Base-by-base conservation (phyloP, 2,113 vertebrate species). In the Ursus arctos region DNA sequence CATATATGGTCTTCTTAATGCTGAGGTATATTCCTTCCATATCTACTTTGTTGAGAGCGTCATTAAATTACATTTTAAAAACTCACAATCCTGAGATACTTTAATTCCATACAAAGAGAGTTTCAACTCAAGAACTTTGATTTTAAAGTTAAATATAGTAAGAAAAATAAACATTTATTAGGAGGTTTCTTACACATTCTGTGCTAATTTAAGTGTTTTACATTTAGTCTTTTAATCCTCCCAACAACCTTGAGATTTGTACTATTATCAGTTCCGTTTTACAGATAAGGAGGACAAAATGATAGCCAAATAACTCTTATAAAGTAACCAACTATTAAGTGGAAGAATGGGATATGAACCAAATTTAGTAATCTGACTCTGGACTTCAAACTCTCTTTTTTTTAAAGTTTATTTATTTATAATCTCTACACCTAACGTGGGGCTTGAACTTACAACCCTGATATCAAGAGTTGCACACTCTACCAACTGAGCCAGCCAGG, bases 61-160 rank as follows among this genome's bases (percentile, higher is more conserved):
- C 51, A 89, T 91, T 86, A 94, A 88, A 18, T 49, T 84, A 36
- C 26, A 93, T 91, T 91, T 97, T 21, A 69, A 96, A 95, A 95
- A 88, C 18, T 59, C 72, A 89, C 26, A 85, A 16, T 84, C 40
- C 31, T 18, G 36, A 84, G 55, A 79, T 83, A 53, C 28, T 61
- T 93, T 59, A 82, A 83, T 90, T 94, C 14, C 33, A 89, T 16
- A 77, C 10, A 88, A 79, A 72, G 10, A 74, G 40, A 86, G 14
- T 31, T 61, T 94, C 79, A 94, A 59, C 15, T 93, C 40, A 94
- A 91, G 72, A 93, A 96, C 33, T 67, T 19, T 92, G 53, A 92
- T 57, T 91, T 79, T 80, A 95, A 77, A 95, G 80, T 87, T 79
- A 80, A 94, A 82, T 40, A 40, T 59, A 53, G 12, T 36, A 79